Conservation (phyloP, 1,140 invertebrate genomes). For the Ceratosolen solmsi region DNA sequence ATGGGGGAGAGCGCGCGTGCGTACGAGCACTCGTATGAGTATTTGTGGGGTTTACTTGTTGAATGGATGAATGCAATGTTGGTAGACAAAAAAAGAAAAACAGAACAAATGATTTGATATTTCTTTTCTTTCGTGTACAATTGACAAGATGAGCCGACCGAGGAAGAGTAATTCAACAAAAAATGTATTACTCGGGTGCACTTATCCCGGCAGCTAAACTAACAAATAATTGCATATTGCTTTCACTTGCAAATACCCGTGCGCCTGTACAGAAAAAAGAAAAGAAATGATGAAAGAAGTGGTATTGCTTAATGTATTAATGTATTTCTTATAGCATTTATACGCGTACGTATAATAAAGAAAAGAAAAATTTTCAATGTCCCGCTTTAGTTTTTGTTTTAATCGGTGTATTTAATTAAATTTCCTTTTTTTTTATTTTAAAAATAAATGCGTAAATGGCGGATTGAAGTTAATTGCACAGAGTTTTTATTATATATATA, state of each 20-base stretch:
- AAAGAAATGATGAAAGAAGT: slow-evolving; percentile 27
- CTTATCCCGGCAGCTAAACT: slow-evolving; percentile 43
- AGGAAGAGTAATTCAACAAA: slow-evolving; percentile 26
- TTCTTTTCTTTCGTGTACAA: slow-evolving; percentile 36
- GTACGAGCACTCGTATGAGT: too few relatives aligned
- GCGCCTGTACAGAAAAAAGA: slow-evolving; percentile 29
- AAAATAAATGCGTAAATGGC: slow-evolving; percentile 58
- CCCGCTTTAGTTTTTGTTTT: slow-evolving; percentile 7
- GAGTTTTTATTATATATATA: slow-evolving; percentile 21
- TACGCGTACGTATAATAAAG: slow-evolving; percentile 3
- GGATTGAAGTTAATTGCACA: slow-evolving; percentile 55
- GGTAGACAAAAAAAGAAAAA: slow-evolving; percentile 46
- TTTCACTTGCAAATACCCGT: slow-evolving; percentile 11
- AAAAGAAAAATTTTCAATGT: slow-evolving; percentile 9
- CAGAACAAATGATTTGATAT: slow-evolving; percentile 15
- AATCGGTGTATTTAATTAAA: not conserved
- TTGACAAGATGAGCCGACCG: slow-evolving; percentile 25
- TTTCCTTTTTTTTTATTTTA: slow-evolving; percentile 23
- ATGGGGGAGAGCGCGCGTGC: not conserved
- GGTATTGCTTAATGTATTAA: slow-evolving; percentile 4
- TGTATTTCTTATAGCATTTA: slow-evolving; percentile 26
- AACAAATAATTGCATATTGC: slow-evolving; percentile 33
- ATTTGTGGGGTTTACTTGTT: not conserved
- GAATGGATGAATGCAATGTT: not conserved
- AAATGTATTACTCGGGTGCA: slow-evolving; percentile 36